A percentile compares a stretch with the other conserved stretches of the same genome.
Conservation (phyloP, 2,888 invertebrate genomes). For the Thecophora atra region DNA sequence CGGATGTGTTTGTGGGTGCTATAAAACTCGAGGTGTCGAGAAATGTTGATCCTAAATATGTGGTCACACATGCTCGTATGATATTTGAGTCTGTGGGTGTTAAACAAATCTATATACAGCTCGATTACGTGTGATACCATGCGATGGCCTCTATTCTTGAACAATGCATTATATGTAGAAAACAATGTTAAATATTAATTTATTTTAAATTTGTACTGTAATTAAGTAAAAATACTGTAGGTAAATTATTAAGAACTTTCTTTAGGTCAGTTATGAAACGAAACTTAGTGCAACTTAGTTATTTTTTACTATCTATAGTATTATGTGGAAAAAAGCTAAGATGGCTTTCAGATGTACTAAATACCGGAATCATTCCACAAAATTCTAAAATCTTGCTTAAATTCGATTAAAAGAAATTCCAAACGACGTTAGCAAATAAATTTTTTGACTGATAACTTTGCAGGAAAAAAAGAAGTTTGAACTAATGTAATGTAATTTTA, state of each 20-base stretch:
- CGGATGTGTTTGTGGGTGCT: conserved; percentile 91
- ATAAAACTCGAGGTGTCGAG: conserved; percentile 94
- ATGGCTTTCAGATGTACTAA: no score
- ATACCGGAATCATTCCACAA: conserved; percentile 8
- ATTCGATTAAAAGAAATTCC: not conserved
- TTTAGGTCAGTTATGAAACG: not conserved
- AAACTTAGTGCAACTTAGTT: no score
- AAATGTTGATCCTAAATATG: conserved; percentile 91
- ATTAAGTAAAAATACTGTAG: conserved; percentile 25
- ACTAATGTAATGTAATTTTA: not conserved
- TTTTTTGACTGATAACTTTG: conserved; percentile 12
- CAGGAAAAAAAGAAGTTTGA: conserved; percentile 9
- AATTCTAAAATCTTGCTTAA: not conserved
- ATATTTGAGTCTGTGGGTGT: conserved; percentile 94
- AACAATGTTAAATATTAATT: conserved; percentile 5
- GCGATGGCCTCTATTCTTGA: conserved; percentile 33
- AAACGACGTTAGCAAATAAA: conserved; percentile 8
- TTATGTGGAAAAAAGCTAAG: no score
- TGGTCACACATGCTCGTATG: conserved; percentile 90
- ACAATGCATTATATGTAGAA: conserved; percentile 28
- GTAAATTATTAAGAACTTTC: not conserved
- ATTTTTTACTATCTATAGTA: no score
- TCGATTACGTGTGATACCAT: conserved; percentile 79
- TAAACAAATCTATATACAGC: conserved; percentile 89
- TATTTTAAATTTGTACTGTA: conserved; percentile 18